phyloP scores from a whole-genome alignment of 2,797 vertebrate species.

The Balearica regulorum region DNA sequence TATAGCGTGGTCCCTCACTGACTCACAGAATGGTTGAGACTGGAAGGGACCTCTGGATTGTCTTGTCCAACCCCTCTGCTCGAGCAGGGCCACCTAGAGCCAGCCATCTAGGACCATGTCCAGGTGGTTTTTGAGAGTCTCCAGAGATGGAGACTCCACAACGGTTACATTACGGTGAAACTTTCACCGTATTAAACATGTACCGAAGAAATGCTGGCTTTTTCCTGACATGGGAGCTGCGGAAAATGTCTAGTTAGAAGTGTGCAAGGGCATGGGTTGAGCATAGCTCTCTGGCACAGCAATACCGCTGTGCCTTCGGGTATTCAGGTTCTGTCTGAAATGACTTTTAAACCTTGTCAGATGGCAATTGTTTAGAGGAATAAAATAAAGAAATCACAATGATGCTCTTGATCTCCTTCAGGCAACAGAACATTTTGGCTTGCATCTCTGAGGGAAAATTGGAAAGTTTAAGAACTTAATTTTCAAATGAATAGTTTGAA shows the following conservation, averaged over 20 bases:
- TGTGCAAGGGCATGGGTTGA: background rate
- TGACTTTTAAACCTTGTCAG: background rate
- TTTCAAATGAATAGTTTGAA: background rate
- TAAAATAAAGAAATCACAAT: background rate
- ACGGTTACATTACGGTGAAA: rapidly evolving
- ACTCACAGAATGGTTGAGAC: background rate
- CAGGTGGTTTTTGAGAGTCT: background rate
- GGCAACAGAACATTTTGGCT: background rate
- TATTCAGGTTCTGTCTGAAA: background rate
- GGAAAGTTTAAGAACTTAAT: background rate
- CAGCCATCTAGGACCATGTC: background rate
- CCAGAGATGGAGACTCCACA: background rate
- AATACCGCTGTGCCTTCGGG: background rate
- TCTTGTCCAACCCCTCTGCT: background rate
- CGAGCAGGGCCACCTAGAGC: background rate
- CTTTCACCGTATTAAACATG: background rate
- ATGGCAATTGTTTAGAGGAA: background rate
- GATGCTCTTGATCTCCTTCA: background rate
- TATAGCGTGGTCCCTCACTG: background rate
- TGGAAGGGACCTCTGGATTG: background rate
- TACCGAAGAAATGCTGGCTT: background rate
- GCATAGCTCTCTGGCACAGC: background rate
- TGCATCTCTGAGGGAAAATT: background rate
- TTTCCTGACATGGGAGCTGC: background rate
- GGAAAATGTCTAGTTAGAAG: background rate